Evolutionary conservation across 2,113 vertebrate genomes (phyloP).

Genomic region (Argyrosomus japonicus): DNA sequence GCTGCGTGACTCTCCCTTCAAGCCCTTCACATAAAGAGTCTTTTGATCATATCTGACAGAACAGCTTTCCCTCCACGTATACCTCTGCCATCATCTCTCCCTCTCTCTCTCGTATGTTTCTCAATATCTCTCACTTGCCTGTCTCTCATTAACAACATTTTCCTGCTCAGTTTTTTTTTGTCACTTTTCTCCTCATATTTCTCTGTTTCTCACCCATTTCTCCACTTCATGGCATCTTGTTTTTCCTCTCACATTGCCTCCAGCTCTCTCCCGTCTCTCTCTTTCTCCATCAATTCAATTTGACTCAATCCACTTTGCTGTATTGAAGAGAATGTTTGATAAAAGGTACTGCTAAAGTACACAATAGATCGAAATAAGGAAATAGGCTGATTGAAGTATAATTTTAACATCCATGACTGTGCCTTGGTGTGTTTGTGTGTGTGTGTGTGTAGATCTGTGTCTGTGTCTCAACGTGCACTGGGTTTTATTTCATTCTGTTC

Average conservation of each 20-base stretch:
- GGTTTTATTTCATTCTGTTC: background rate
- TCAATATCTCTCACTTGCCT: slow-evolving; percentile 21
- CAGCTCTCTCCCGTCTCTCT: background rate
- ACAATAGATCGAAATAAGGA: slow-evolving; percentile 4
- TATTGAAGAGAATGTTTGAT: slow-evolving; percentile 13
- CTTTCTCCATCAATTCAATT: slow-evolving; percentile 1
- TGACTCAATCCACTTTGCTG: slow-evolving; percentile 5
- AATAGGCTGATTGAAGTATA: background rate
- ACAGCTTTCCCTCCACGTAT: slow-evolving; percentile 17
- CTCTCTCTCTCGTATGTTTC: background rate
- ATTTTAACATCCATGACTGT: background rate
- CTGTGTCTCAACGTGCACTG: background rate
- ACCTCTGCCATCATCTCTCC: slow-evolving; percentile 18
- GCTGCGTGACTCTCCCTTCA: slow-evolving; percentile 8
- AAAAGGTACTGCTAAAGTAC: background rate
- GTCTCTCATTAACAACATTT: slow-evolving; percentile 37
- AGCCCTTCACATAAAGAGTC: slow-evolving; percentile 29
- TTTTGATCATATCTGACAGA: slow-evolving; percentile 64
- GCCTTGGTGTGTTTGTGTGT: background rate
- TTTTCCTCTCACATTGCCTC: background rate
- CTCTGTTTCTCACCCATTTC: background rate
- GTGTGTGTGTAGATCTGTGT: background rate
- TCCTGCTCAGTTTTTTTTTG: background rate
- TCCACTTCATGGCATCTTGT: background rate
- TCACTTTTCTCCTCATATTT: slow-evolving; percentile 13